Evolutionary conservation across 2,888 invertebrate species (phyloP), one percentile per base, ranked within the genome.

Genomic region (Aphodius granarius): DNA sequence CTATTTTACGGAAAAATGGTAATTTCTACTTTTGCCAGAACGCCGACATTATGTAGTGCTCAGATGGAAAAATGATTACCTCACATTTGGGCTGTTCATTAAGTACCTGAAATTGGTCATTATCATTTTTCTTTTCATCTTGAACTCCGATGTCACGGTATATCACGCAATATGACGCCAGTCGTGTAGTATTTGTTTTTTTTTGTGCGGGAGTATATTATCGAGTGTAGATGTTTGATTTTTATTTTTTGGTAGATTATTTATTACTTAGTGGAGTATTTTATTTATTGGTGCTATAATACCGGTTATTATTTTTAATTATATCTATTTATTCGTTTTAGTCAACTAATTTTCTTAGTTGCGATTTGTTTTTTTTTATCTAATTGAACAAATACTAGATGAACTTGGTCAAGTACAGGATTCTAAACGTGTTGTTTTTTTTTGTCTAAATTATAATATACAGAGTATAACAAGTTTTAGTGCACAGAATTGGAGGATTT

Each of bases 131-230:
- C n/a, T n/a, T n/a, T 43, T 43, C 43, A 6, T 9, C 43, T 13
- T 43, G 43, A 43, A 43, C 43, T 43, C 6, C 13, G 43, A 43
- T 43, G 43, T 43, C 43, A 9, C 43, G 43, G 43, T 43, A 43
- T 43, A 43, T 43, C 43, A 43, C 43, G 13, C 13, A n/a, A n/a
- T n/a, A n/a, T n/a, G n/a, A n/a, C 13, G 43, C 43, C 43, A 74
- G 21, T 74, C 70, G 70, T 62, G 16, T 19, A 19, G 74, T 74
- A 74, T 74, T 74, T 70, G 74, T 74, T 21, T 5, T n/a, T 9
- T n/a, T n/a, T n/a, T n/a, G n/a, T 43, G 43, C 43, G 43, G 43
- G 13, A 9, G 43, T 43, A 43, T 43, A 43, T 43, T n/a, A n/a
- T n/a, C n/a, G n/a, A 43, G 3, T 43, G 43, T 43, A 43, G 43